Evolutionary conservation across 2,797 vertebrate genomes (phyloP), one percentile per base, ranked within the genome.

Genomic region (Hemitrygon akajei): DNA sequence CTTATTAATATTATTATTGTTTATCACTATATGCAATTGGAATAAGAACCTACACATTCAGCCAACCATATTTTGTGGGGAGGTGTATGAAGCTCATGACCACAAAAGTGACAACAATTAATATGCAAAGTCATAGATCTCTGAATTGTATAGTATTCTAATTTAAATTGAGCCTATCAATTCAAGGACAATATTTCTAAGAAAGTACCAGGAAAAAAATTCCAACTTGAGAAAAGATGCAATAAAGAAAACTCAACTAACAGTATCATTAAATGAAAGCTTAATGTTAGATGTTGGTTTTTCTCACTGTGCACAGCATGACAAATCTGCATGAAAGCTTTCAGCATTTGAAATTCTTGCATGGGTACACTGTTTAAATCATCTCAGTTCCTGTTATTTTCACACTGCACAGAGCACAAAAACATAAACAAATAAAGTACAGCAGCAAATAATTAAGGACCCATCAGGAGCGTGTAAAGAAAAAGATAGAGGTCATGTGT

Each of bases 321-420:
- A 66, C 66, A 66, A 69, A 89, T 89, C 86, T 22, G 34, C 63
- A 37, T 89, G 86, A 89, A 63, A 69, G 60, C 30, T 87, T 89
- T 63, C 86, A 89, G n/a, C 63, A 4, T 37, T 63, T 89, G 63
- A 89, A 89, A 89, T 69, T 10, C 86, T 22, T 89, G 86, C n/a
- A 34, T 10, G 22, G 63, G n/a, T 89, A 89, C 27, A 34, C 86
- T 69, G n/a, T 69, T 89, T 89, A 89, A 89, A 69, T 34, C 86
- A 89, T 89, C 63, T 89, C n/a, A 69, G 86, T 89, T 89, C 86
- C 86, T 69, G 63, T 89, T 89, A 89, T 89, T 89, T 89, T 89
- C 86, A 89, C 86, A 89, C n/a, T 20, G 58, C 86, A 89, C 10
- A 89, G 66, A 66, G 16, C 86, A 69, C 60, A 89, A 89, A 66